These are phyloP conservation scores for Melieria crassipennis DNA, from an alignment of 2,888 invertebrate species.

Conservation along the genomic window DNA sequence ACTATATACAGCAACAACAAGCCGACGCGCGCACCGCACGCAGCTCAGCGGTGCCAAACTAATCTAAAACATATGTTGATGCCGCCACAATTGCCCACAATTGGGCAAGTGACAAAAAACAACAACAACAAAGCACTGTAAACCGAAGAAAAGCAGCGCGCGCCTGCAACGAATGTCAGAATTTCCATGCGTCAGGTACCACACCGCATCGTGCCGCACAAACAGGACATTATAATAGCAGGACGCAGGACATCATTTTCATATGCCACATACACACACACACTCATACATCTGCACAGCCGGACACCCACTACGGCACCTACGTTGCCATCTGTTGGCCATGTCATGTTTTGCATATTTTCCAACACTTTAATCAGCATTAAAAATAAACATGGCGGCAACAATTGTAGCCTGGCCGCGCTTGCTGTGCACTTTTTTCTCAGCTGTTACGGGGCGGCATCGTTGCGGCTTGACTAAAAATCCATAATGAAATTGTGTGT, in stretches of 20 bases:
- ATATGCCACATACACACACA: conserved; percentile 20
- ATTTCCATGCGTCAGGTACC: conserved; percentile 20
- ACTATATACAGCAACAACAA: too few relatives aligned
- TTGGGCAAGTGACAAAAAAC: not conserved
- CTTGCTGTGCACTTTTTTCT: not conserved
- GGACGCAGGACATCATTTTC: conserved; percentile 27
- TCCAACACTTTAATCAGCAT: conserved; percentile 36
- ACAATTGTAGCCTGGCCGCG: not conserved
- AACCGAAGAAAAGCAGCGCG: not conserved
- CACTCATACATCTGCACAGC: conserved; percentile 20
- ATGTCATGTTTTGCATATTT: conserved; percentile 36
- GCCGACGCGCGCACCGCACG: too few relatives aligned
- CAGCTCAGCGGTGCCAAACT: not conserved
- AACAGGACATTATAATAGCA: conserved; percentile 10
- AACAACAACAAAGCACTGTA: conserved; percentile 19
- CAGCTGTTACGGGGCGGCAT: too few relatives aligned
- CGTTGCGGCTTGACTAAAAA: too few relatives aligned
- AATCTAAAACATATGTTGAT: conserved; percentile 31
- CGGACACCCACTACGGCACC: not conserved
- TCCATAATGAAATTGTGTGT: too few relatives aligned
- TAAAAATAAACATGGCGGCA: conserved; percentile 30
- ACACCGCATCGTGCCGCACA: conserved; percentile 9
- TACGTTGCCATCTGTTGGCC: not conserved
- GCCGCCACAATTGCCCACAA: not conserved
- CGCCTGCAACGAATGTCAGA: conserved; percentile 14